Conservation (phyloP, 1,140 invertebrate genomes). For the Lasaia peninsularis region DNA sequence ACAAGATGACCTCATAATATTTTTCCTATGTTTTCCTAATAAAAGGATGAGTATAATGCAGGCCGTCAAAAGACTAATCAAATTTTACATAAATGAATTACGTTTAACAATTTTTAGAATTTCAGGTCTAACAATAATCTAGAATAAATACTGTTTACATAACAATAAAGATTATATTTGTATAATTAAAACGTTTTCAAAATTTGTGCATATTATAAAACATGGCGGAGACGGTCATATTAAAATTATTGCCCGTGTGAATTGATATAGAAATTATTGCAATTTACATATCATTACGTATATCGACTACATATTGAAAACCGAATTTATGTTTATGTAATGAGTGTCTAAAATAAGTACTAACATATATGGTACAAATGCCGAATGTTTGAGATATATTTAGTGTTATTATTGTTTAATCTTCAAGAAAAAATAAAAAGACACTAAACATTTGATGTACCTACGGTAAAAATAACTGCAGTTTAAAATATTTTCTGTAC, state of each 20-base stretch:
- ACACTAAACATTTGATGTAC: not conserved
- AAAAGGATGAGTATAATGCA: not conserved
- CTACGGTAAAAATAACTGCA: not conserved
- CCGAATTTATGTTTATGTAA: too few relatives aligned
- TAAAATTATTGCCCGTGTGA: not conserved
- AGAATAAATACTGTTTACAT: constrained; percentile 16
- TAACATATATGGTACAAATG: too few relatives aligned
- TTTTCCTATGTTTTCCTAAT: too few relatives aligned
- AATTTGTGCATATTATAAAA: constrained; percentile 18
- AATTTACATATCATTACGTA: not conserved
- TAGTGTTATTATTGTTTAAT: too few relatives aligned
- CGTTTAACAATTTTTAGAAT: not conserved
- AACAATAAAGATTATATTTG: constrained; percentile 15
- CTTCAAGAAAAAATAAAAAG: too few relatives aligned
- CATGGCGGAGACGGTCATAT: not conserved
- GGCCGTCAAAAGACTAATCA: not conserved
- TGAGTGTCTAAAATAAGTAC: too few relatives aligned
- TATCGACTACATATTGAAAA: too few relatives aligned
- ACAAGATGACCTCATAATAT: not conserved
- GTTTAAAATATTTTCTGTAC: not conserved
- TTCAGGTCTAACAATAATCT: constrained; percentile 10
- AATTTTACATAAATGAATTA: not conserved
- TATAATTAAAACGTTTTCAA: constrained; percentile 19
- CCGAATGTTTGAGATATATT: too few relatives aligned
- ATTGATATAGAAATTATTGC: not conserved